Percentiles rank a stretch among this genome's conserved stretches.
These are phyloP conservation scores for Ictalurus punctatus DNA, from an alignment of 2,113 vertebrate species.

Conservation along the genomic window DNA sequence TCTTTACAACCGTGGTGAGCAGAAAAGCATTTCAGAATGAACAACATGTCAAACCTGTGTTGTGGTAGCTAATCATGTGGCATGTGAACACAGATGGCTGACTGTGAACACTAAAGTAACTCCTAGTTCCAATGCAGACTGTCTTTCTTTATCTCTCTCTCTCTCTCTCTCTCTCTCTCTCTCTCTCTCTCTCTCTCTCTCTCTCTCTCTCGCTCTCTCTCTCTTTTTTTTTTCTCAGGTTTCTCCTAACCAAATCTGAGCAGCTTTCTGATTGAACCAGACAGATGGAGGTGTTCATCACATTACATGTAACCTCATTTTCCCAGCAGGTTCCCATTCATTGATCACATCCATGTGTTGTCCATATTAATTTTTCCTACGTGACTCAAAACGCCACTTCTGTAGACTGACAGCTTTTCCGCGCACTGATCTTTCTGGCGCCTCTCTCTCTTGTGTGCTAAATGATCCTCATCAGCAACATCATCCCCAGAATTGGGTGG, in stretches of 20 bases:
- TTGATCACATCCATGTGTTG: conserved; percentile 50
- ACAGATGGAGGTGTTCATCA: conserved; percentile 55
- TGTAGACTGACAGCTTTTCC: conserved; percentile 33
- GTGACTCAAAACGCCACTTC: conserved; percentile 38
- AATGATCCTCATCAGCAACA: conserved; percentile 49
- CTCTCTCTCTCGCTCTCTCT: no score
- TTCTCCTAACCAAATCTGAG: conserved; percentile 42
- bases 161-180: neutral
- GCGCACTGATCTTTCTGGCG: conserved; percentile 21
- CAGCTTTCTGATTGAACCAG: conserved; percentile 42
- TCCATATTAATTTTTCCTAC: conserved; percentile 51
- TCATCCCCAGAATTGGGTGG: conserved; percentile 41
- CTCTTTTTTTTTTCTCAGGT: neutral
- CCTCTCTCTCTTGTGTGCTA: conserved; percentile 21
- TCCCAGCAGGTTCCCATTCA: conserved; percentile 57
- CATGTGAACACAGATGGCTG: neutral
- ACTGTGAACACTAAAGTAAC: neutral
- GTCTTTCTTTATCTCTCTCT: neutral
- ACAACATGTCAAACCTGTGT: neutral
- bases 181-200: neutral
- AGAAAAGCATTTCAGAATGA: neutral
- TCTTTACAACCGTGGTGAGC: neutral
- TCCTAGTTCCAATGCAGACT: neutral
- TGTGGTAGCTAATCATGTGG: neutral
- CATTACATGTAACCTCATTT: conserved; percentile 54